A percentile compares a stretch with the other conserved stretches of the same genome.
phyloP scores from a whole-genome alignment of 2,888 invertebrate genomes.

The Chymomyza amoena region DNA sequence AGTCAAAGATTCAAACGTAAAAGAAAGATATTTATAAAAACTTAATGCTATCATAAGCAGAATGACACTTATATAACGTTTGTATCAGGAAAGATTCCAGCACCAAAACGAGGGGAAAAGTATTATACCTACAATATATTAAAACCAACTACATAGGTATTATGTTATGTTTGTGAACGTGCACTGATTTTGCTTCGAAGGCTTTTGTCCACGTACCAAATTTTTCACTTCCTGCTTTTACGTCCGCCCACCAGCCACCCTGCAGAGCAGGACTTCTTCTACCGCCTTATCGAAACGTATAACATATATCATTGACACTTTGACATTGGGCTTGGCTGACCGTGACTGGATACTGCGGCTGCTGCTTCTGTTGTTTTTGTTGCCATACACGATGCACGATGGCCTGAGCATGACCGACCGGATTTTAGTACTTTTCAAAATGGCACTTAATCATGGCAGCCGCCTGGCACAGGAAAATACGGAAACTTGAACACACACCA shows the following conservation, averaged over 20 bases:
- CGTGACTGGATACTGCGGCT: constrained; percentile 17
- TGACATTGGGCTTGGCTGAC: constrained; percentile 60
- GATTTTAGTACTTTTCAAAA: constrained; percentile 78
- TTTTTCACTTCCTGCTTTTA: constrained; percentile 47
- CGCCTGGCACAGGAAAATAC: constrained; percentile 73
- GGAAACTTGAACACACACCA: constrained; percentile 75
- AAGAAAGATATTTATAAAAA: background rate
- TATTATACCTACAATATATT: constrained; percentile 64
- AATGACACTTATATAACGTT: background rate
- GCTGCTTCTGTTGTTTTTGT: background rate
- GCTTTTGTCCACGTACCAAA: constrained; percentile 68
- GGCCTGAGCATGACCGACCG: constrained; percentile 67
- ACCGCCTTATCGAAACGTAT: constrained; percentile 71
- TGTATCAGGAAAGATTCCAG: background rate
- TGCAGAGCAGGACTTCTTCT: constrained; percentile 3
- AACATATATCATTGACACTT: constrained; percentile 77
- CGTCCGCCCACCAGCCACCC: background rate
- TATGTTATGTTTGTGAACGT: constrained; percentile 73
- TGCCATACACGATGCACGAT: constrained; percentile 1
- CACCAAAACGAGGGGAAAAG: constrained; percentile 35
- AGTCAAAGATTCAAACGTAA: no score
- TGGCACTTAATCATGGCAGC: constrained; percentile 78
- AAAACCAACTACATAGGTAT: constrained; percentile 48
- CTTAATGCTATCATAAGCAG: background rate
- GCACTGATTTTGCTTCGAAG: constrained; percentile 62